These are phyloP conservation scores for Neuroterus valhalla DNA, from an alignment of 1,140 invertebrate genomes.

Conservation along the genomic window DNA sequence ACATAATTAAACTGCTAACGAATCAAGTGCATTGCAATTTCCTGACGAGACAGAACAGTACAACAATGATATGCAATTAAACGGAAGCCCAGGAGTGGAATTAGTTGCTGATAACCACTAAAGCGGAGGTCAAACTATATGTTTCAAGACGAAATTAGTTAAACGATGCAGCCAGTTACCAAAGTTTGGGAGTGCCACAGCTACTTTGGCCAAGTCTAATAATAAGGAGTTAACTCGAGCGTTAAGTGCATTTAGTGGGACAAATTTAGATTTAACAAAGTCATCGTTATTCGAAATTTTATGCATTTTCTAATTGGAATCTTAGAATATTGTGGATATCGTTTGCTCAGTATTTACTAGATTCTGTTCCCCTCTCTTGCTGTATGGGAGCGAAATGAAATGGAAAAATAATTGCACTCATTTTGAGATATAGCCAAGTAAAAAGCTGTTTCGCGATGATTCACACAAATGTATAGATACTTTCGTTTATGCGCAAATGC, in stretches of 20 bases:
- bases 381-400: background rate
- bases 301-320: background rate
- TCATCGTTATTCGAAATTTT: constrained; percentile 32
- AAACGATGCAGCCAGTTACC: constrained; percentile 56
- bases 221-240: constrained; percentile 67
- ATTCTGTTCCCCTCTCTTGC: background rate
- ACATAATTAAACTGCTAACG: background rate
- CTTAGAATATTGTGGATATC: background rate
- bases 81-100: constrained; percentile 48
- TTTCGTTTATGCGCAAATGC: constrained; percentile 16
- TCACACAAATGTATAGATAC: constrained; percentile 7
- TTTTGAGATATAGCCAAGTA: background rate
- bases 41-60: background rate
- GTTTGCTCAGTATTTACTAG: background rate
- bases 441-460: background rate
- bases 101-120: constrained; percentile 58
- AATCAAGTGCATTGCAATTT: background rate
- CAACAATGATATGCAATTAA: constrained; percentile 43
- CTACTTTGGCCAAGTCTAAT: constrained; percentile 66
- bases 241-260: constrained; percentile 58
- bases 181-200: constrained; percentile 55
- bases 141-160: constrained; percentile 59
- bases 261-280: constrained; percentile 42
- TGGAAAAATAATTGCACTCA: background rate
- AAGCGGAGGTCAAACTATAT: constrained; percentile 38